Evolutionary conservation across 2,888 invertebrate species (phyloP).

Genomic region (Mantis religiosa): DNA sequence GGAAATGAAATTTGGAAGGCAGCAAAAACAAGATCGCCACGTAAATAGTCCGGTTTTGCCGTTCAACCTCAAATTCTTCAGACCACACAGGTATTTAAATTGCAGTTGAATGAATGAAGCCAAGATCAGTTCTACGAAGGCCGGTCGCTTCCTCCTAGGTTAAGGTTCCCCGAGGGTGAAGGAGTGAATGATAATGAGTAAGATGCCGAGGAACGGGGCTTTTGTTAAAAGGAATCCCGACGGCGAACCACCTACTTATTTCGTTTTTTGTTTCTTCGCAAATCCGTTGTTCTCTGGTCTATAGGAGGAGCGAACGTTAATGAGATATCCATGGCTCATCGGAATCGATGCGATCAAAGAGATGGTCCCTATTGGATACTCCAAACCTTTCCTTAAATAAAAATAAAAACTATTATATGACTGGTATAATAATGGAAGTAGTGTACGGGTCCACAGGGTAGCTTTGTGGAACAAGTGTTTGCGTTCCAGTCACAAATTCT

Average conservation of each 20-base stretch:
- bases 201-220: not conserved
- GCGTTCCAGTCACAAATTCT: too few species aligned
- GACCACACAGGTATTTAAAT: not conserved
- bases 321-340: not conserved
- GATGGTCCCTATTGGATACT: too few species aligned
- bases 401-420: too few species aligned
- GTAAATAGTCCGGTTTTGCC: too few species aligned
- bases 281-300: not conserved
- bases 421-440: too few species aligned
- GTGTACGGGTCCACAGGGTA: too few species aligned
- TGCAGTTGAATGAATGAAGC: not conserved
- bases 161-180: not conserved
- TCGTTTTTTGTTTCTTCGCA: not conserved
- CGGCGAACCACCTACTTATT: not conserved
- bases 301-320: not conserved
- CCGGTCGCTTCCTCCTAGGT: not conserved
- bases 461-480: too few species aligned
- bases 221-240: not conserved
- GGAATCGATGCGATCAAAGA: too few species aligned
- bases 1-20: too few species aligned
- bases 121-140: not conserved
- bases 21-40: too few species aligned
- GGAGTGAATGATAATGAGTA: not conserved
- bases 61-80: too few species aligned
- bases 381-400: too few species aligned